A percentile compares a stretch with the other conserved stretches of the same genome.
phyloP scores from a whole-genome alignment of 53 echinoderm and acorn worm genomes.

The Echinarachnius parma region DNA sequence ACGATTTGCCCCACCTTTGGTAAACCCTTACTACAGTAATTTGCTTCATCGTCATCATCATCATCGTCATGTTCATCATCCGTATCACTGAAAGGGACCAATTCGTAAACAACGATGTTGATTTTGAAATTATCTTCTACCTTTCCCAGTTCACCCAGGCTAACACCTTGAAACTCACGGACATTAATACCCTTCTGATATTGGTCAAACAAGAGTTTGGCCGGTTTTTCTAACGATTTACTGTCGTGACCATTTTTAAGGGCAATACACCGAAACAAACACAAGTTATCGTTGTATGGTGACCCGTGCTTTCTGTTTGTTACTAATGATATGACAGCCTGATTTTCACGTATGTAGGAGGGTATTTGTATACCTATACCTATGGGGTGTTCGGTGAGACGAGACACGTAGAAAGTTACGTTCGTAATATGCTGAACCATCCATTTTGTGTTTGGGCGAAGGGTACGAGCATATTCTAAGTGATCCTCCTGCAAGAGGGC shows the following conservation, averaged over 20 bases:
- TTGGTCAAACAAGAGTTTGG: neutral
- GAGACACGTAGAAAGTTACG: slow-evolving; percentile 33
- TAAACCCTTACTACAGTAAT: too few relatives aligned
- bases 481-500: neutral
- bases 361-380: slow-evolving; percentile 12
- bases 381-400: slow-evolving; percentile 16
- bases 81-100: neutral
- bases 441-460: slow-evolving; percentile 44
- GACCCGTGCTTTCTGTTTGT: neutral
- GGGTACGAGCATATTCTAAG: slow-evolving; percentile 22
- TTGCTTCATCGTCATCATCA: neutral
- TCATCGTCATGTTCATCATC: neutral
- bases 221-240: neutral
- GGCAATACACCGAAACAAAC: slow-evolving; percentile 25
- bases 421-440: slow-evolving; percentile 44
- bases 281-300: slow-evolving; percentile 17
- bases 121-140: slow-evolving; percentile 23
- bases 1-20: too few relatives aligned
- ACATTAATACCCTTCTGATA: neutral
- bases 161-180: neutral
- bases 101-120: slow-evolving; percentile 24
- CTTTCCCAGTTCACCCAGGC: slow-evolving; percentile 10
- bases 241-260: neutral
- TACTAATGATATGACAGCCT: slow-evolving; percentile 2
- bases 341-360: neutral